phyloP scores from a whole-genome alignment of 2,797 vertebrate species.

The Sebastiscus tertius region DNA sequence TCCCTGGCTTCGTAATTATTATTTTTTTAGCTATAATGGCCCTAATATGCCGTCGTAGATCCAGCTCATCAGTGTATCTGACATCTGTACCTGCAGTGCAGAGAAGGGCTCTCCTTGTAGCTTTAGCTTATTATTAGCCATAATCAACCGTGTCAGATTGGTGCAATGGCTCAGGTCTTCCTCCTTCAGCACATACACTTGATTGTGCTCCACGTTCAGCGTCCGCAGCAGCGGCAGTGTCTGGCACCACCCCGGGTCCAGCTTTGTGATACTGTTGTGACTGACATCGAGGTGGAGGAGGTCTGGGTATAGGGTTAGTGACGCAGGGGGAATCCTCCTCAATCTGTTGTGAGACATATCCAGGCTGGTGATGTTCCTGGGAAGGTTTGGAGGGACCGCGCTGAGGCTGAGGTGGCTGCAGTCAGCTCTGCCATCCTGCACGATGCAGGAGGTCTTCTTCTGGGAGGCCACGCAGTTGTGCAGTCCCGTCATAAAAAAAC shows the following conservation, averaged over 20 bases:
- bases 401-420: constrained; percentile 90
- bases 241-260: constrained; percentile 84
- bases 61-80: not conserved
- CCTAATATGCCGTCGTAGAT: no score
- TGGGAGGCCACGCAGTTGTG: not conserved
- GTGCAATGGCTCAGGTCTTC: constrained; percentile 82
- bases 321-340: constrained; percentile 62
- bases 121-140: constrained; percentile 87
- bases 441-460: constrained; percentile 73
- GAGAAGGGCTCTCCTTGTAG: constrained; percentile 85
- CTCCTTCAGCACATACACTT: constrained; percentile 80
- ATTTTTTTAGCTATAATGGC: no score
- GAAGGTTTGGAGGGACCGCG: constrained; percentile 87
- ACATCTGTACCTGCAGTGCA: constrained; percentile 70
- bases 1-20: no score
- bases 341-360: constrained; percentile 93
- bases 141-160: constrained; percentile 78
- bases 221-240: constrained; percentile 79
- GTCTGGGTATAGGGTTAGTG: constrained; percentile 81
- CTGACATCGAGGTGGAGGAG: constrained; percentile 83
- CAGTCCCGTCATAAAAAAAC: not conserved
- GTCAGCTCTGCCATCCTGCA: constrained; percentile 83
- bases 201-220: constrained; percentile 87
- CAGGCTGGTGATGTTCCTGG: constrained; percentile 85
- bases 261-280: constrained; percentile 86